Conservation (phyloP, 2,113 vertebrate genomes). For the Isurus oxyrinchus region DNA sequence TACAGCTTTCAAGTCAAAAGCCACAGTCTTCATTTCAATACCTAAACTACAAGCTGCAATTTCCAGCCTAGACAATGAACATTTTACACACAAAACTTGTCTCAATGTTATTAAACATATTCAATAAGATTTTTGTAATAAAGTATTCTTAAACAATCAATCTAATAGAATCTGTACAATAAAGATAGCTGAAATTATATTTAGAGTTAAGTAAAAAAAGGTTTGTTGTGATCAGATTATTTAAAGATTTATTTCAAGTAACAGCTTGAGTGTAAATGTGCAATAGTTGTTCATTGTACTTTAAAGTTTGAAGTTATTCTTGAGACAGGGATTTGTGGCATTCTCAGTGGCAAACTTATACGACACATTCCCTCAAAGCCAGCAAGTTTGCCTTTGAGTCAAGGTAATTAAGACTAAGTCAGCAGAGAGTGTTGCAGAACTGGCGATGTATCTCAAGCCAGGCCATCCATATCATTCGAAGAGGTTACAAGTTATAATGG, state of each 20-base stretch:
- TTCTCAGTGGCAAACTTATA: not conserved
- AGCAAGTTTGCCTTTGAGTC: not conserved
- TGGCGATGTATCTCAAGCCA: not conserved
- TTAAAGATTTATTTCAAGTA: not conserved
- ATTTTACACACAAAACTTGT: too few relatives aligned
- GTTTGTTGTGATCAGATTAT: not conserved
- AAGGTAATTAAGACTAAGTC: not conserved
- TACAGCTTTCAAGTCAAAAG: not conserved
- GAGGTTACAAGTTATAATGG: not conserved
- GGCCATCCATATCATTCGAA: not conserved
- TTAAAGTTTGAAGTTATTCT: not conserved
- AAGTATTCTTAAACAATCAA: not conserved
- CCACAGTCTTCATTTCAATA: not conserved
- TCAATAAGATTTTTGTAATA: not conserved
- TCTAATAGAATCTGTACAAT: not conserved
- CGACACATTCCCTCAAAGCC: not conserved
- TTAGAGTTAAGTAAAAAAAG: not conserved
- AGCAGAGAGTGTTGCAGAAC: not conserved
- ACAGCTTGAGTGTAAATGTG: not conserved
- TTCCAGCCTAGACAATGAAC: not conserved
- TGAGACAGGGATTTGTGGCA: not conserved
- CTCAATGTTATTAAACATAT: not conserved
- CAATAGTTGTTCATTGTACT: not conserved
- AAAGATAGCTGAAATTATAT: not conserved
- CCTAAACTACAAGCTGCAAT: not conserved